Conservation (phyloP, 2,888 invertebrate species). For the Archips xylosteana region DNA sequence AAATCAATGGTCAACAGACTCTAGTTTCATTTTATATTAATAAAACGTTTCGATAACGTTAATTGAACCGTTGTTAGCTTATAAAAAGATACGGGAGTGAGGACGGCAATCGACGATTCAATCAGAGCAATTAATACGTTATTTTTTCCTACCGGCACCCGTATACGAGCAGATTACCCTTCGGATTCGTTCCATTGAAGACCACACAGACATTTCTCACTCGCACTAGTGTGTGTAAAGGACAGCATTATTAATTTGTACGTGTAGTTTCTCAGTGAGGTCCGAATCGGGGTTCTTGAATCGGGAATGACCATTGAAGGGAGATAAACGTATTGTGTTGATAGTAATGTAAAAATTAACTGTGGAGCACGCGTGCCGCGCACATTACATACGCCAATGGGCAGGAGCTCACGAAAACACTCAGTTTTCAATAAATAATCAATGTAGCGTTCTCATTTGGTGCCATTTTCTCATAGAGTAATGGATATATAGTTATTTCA, state of each 20-base stretch:
- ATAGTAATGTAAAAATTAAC: slow-evolving; percentile 69
- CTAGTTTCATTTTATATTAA: slow-evolving; percentile 39
- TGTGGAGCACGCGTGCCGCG: slow-evolving; percentile 60
- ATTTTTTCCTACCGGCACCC: slow-evolving; percentile 39
- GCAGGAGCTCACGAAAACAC: slow-evolving; percentile 58
- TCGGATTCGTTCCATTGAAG: slow-evolving; percentile 30
- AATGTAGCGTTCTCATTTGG: slow-evolving; percentile 56
- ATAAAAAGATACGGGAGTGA: slow-evolving; percentile 42
- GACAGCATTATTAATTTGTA: slow-evolving; percentile 33
- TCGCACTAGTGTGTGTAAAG: slow-evolving; percentile 25
- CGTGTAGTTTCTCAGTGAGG: slow-evolving; percentile 14
- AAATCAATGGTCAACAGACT: slow-evolving; percentile 34
- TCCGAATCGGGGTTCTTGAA: slow-evolving; percentile 16
- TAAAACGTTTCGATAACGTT: slow-evolving; percentile 38
- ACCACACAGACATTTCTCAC: slow-evolving; percentile 30
- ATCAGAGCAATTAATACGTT: slow-evolving; percentile 40
- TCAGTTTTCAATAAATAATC: slow-evolving; percentile 60
- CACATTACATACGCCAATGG: slow-evolving; percentile 55
- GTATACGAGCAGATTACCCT: slow-evolving; percentile 28
- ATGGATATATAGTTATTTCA: slow-evolving; percentile 4
- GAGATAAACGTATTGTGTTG: slow-evolving; percentile 32
- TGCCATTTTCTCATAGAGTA: slow-evolving; percentile 46
- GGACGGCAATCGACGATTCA: slow-evolving; percentile 39
- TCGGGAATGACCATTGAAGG: slow-evolving; percentile 37
- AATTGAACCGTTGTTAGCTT: slow-evolving; percentile 40